Percentiles rank a stretch among this genome's conserved stretches.
Evolutionary conservation across 2,113 vertebrate genomes (phyloP).

Genomic region (Muscicapa adusta): DNA sequence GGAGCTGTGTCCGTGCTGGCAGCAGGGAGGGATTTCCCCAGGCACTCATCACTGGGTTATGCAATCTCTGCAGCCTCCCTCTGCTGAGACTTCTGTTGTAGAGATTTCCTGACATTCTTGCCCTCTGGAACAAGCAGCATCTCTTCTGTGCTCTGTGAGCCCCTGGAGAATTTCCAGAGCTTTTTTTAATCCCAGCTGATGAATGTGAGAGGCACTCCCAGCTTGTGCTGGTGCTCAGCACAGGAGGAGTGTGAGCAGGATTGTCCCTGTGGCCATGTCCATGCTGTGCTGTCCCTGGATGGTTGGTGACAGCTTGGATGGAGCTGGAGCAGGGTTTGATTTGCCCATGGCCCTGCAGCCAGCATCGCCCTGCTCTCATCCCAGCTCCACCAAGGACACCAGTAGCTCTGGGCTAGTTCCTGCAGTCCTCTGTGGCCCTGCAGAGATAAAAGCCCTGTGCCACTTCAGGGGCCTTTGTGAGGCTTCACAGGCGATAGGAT

Average conservation of each 20-base stretch:
- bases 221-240: background rate
- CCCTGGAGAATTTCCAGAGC: background rate
- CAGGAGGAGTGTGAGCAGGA: background rate
- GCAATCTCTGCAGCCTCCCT: background rate
- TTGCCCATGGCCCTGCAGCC: background rate
- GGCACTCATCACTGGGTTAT: background rate
- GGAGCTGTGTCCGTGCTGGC: fast-evolving
- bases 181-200: background rate
- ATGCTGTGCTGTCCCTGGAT: fast-evolving
- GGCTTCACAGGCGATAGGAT: background rate
- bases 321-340: background rate
- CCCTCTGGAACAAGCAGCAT: background rate
- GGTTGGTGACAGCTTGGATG: background rate
- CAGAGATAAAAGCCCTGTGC: background rate
- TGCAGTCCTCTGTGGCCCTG: background rate
- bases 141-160: background rate
- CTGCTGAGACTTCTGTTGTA: background rate
- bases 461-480: background rate
- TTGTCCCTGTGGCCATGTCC: background rate
- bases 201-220: background rate
- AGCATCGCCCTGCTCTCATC: background rate
- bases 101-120: background rate
- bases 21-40: background rate
- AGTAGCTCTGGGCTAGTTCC: background rate
- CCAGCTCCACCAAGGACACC: background rate